Evolutionary conservation across 2,797 vertebrate genomes (phyloP).

Genomic region (Platyrinchus mystaceus): DNA sequence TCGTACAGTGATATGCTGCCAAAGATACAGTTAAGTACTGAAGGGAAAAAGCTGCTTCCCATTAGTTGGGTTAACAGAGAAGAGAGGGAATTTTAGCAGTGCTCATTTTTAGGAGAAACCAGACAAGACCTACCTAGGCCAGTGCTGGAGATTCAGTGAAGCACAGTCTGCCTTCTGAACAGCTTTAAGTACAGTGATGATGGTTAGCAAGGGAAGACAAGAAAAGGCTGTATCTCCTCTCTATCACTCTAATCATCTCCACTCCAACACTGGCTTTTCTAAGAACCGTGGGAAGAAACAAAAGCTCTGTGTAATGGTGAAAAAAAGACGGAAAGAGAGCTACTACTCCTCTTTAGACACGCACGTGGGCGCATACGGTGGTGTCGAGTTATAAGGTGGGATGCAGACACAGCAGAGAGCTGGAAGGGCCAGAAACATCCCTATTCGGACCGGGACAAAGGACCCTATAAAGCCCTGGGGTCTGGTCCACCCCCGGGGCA

Average conservation of each 20-base stretch:
- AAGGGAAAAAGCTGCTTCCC: neutral
- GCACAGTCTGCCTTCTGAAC: neutral
- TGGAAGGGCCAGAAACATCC: neutral
- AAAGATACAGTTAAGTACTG: neutral
- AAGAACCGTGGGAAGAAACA: neutral
- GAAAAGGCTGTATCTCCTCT: neutral
- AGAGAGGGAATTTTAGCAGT: neutral
- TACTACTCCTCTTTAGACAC: neutral
- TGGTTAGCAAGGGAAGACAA: neutral
- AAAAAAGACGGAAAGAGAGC: neutral
- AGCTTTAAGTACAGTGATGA: neutral
- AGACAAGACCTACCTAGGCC: neutral
- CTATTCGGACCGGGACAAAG: neutral
- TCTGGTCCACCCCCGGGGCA: neutral
- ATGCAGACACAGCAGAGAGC: neutral
- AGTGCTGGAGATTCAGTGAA: neutral
- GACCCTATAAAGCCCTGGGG: neutral
- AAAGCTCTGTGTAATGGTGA: neutral
- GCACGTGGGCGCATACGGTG: no score
- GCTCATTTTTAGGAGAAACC: neutral
- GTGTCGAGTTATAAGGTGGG: neutral
- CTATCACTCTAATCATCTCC: neutral
- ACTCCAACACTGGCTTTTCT: neutral
- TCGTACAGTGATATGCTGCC: neutral
- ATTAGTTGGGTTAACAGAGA: neutral